A percentile compares a stretch with the other conserved stretches of the same genome.
These are phyloP conservation scores for Sciurus vulgaris DNA, from an alignment of 2,797 vertebrate genomes.

Conservation along the genomic window DNA sequence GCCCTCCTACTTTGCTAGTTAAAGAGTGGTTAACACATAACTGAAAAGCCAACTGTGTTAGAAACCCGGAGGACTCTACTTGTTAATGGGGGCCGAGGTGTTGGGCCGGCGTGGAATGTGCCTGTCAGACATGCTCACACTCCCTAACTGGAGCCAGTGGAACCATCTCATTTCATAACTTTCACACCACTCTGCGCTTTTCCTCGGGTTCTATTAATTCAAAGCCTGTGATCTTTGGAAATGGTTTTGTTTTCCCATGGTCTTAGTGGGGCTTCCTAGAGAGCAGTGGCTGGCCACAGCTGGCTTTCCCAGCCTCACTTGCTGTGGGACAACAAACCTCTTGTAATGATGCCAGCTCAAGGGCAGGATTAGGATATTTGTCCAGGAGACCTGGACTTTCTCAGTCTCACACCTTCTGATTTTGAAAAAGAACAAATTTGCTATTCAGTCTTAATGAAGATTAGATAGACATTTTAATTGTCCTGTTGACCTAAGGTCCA, in stretches of 20 bases:
- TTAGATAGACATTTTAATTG: neutral
- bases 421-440: neutral
- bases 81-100: conserved; percentile 69
- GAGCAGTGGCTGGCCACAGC: neutral
- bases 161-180: conserved; percentile 59
- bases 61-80: neutral
- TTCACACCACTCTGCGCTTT: conserved; percentile 76
- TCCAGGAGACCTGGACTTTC: neutral
- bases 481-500: neutral
- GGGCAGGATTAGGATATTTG: conserved; percentile 42
- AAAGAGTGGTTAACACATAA: conserved; percentile 61
- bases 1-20: conserved; percentile 59
- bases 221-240: conserved; percentile 81
- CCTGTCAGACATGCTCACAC: neutral
- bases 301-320: conserved; percentile 43
- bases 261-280: conserved; percentile 73
- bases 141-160: neutral
- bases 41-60: conserved; percentile 71
- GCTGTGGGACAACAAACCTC: conserved; percentile 51
- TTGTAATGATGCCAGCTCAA: conserved; percentile 30
- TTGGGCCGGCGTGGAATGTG: conserved; percentile 38
- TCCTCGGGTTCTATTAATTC: conserved; percentile 70
- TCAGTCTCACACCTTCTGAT: conserved; percentile 62
- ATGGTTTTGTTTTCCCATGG: conserved; percentile 78
- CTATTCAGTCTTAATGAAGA: neutral